Evolutionary conservation across 2,113 vertebrate genomes (phyloP).

Genomic region (Sakesphorus luctuosus): DNA sequence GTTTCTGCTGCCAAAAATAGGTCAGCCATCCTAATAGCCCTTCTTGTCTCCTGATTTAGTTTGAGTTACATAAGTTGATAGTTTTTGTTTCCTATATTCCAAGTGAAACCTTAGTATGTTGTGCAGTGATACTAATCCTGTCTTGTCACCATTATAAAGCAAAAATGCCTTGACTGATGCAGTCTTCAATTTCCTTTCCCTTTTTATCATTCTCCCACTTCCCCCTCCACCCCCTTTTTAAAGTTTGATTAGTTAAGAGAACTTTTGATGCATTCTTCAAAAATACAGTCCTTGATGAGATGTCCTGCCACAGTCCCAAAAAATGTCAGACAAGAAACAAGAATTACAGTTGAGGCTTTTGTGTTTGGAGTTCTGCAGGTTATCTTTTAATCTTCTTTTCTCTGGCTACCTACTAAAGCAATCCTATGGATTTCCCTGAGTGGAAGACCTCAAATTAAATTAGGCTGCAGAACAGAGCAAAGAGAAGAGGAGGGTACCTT

Average conservation of each 20-base stretch:
- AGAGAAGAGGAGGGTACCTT: not conserved
- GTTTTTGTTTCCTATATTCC: not conserved
- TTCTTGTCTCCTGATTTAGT: not conserved
- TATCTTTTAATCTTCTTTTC: not conserved
- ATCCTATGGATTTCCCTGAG: not conserved
- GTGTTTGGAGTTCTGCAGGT: not conserved
- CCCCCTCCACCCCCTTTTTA: not conserved
- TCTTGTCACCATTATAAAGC: not conserved
- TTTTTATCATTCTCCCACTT: not conserved
- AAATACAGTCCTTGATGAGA: not conserved
- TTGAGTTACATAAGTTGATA: not conserved
- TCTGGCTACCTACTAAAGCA: not conserved
- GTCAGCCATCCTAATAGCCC: not conserved
- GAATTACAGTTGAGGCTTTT: not conserved
- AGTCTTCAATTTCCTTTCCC: not conserved
- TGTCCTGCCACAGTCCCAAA: not conserved
- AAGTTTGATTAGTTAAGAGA: not conserved
- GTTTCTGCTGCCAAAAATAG: not conserved
- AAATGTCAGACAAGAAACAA: not conserved
- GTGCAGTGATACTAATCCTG: not conserved
- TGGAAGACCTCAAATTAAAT: not conserved
- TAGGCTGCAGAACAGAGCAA: not conserved
- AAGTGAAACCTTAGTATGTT: not conserved
- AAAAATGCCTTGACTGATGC: not conserved
- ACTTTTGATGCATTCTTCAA: not conserved